Evolutionary conservation across 2,797 vertebrate species (phyloP), one percentile per base, ranked within the genome.

Genomic region (Hyperoplus lanceolatus): DNA sequence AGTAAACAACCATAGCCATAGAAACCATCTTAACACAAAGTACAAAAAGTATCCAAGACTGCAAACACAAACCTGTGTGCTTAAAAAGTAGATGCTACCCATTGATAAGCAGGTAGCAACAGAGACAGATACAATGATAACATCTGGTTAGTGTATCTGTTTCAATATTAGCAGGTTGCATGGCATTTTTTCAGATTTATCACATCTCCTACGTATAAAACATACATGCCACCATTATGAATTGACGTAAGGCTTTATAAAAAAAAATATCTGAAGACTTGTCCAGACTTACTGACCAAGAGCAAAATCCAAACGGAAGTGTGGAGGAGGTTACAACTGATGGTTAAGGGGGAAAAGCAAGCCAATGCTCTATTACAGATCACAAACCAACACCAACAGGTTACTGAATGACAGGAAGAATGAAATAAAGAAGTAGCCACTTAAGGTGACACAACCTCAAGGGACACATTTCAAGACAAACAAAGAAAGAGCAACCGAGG

Each of bases 171-270:
- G 12, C 58, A 49, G 11, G 50, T 45, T 58, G 56, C 15, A 46
- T 71, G 42, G 18, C 60, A n/a, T 74, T 36, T 76, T 68, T 75
- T 73, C 18, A 70, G 16, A 60, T 59, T 70, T 4, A 63, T 12
- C 43, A 51, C 53, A 58, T 59, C 38, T 48, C 16, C 43, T n/a
- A 15, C 18, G 63, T 60, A 59, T 45, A 58, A 68, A 78, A 64
- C 11, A 49, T 45, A 11, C 43, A 3, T 45, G 6, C 43, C 10
- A 45, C 43, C 43, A 45, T 45, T 11, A 45, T 45, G 6, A 45
- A 45, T 48, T 76, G 75, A 60, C 51, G 10, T 45, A 29, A 29
- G 29, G 29, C 65, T 73, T 79, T 75, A 66, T 65, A 59, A 70
- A 50, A 79, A 75, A 70, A 82, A 43, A 36, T 29, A 70, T 55